Evolutionary conservation across 1,140 invertebrate genomes (phyloP), one percentile per base, ranked within the genome.

Genomic region (Drosophila ambigua): DNA sequence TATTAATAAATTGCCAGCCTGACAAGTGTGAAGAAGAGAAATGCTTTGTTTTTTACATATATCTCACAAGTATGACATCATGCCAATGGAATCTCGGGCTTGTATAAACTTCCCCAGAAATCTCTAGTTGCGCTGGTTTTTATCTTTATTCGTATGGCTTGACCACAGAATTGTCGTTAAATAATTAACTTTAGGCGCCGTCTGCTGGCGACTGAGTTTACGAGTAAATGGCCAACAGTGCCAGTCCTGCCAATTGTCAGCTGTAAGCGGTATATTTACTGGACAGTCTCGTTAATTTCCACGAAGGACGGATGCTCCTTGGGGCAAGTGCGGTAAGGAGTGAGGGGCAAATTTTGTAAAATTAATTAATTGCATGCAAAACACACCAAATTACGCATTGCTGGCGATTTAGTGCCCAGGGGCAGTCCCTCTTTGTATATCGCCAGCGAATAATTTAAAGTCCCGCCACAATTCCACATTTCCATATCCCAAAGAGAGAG

Each of bases 321-420:
- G 28, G 28, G 28, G 2, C 20, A 1, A 20, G 20, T 20, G 20
- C 20, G 20, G 20, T 20, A 20, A 20, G 20, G 7, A 48, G 28
- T 5, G 26, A 8, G n/a, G 13, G 44, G 16, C 35, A 35, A 9
- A 5, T 41, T 31, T 65, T 76, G 66, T 35, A 23, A 75, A 77
- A 68, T 81, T 71, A 78, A 85, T 85, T 78, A 87, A 87, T 83
- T 87, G 62, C 72, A 44, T 58, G 78, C 82, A 66, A 72, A 82
- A 87, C 82, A 87, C 82, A 20, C 20, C 82, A 87, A 85, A 85
- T 87, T 85, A 85, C 82, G 82, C 82, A 78, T 65, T 81, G 63
- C 67, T 77, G 48, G 60, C 52, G 41, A n/a, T 28, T 46, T 26
- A 49, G 35, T 61, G 54, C 45, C 62, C 20, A 63, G 50, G 44